These are phyloP conservation scores for Mnemiopsis leidyi DNA, from an alignment of 37 sponge, comb jelly and placozoan genomes.

Conservation along the genomic window DNA sequence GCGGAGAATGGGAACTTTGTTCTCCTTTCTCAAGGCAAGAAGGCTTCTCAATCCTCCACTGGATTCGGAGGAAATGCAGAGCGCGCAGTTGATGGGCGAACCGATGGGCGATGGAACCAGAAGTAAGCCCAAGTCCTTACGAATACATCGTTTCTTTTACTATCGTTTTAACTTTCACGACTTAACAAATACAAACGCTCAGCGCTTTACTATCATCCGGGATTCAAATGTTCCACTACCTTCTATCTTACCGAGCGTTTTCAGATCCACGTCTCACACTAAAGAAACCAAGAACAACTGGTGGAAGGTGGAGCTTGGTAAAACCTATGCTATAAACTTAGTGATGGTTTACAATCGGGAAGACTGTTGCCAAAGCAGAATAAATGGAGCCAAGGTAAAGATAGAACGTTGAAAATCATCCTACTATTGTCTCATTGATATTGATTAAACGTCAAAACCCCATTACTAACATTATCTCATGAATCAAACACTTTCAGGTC, in stretches of 20 bases:
- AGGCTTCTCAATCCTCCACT: background rate
- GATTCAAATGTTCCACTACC: no score
- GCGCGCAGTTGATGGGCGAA: background rate
- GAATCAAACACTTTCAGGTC: background rate
- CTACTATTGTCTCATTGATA: no score
- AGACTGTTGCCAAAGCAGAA: constrained; percentile 11
- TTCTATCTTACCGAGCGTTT: no score
- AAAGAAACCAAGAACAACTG: background rate
- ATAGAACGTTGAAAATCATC: no score
- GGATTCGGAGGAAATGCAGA: background rate
- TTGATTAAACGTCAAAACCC: no score
- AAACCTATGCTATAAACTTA: background rate
- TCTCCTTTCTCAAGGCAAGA: constrained; percentile 5
- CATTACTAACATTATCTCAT: no score
- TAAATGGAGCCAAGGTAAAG: background rate
- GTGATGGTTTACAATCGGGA: background rate
- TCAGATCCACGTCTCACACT: constrained; percentile 16
- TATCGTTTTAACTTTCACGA: background rate
- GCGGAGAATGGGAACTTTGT: background rate
- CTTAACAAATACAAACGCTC: no score
- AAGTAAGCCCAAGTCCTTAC: background rate
- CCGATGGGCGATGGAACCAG: background rate
- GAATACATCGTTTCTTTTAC: background rate
- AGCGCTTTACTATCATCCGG: no score
- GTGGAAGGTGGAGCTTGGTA: background rate